A percentile compares a stretch with the other conserved stretches of the same genome.
Evolutionary conservation across 1,140 invertebrate genomes (phyloP).

Genomic region (Pachyrhynchus sulphureomaculatus): DNA sequence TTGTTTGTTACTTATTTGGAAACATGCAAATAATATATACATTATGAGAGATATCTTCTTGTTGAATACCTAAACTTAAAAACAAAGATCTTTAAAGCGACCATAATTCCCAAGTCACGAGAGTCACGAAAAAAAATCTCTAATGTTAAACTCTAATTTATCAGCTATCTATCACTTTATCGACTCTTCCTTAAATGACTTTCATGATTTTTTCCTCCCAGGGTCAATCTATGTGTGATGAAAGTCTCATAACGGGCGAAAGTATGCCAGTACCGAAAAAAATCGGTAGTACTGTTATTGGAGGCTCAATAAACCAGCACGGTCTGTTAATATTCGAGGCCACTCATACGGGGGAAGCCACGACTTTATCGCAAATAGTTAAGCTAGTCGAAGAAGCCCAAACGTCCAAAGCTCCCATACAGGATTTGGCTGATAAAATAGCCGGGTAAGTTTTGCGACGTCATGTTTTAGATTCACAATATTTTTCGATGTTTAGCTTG

Average conservation of each 20-base stretch:
- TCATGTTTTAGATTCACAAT: not conserved
- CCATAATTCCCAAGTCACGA: too few species aligned
- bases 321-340: conserved; percentile 86
- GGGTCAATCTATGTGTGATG: conserved; percentile 92
- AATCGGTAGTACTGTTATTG: conserved; percentile 80
- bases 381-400: conserved; percentile 97
- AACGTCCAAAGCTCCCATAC: conserved; percentile 96
- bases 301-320: conserved; percentile 96
- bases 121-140: too few species aligned
- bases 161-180: too few species aligned
- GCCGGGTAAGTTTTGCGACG: conserved; percentile 64
- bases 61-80: too few species aligned
- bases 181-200: too few species aligned
- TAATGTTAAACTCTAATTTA: too few species aligned
- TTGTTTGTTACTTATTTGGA: too few species aligned
- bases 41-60: too few species aligned
- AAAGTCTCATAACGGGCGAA: conserved; percentile 97
- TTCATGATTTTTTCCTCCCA: conserved; percentile 58
- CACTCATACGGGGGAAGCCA: conserved; percentile 95
- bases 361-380: conserved; percentile 94
- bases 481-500: not conserved
- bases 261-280: conserved; percentile 95
- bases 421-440: conserved; percentile 94
- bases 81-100: too few species aligned
- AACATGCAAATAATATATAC: too few species aligned